Percentiles rank a stretch among this genome's conserved stretches.
Evolutionary conservation across 2,888 invertebrate genomes (phyloP).

Genomic region (Stenodema calcarata): DNA sequence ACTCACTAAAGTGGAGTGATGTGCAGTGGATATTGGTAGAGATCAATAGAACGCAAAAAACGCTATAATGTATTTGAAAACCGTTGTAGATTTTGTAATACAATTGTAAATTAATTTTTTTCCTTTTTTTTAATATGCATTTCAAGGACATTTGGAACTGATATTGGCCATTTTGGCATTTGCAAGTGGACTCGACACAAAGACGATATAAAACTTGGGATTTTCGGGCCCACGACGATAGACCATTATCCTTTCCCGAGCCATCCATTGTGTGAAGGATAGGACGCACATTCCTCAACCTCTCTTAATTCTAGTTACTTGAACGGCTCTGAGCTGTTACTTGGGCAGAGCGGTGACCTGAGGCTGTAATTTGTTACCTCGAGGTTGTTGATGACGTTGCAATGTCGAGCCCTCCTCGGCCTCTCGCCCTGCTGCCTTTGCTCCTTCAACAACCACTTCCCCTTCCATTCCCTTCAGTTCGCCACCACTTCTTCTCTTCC

Average conservation of each 20-base stretch:
- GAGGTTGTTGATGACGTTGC: slow-evolving; percentile 33
- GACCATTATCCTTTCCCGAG: background rate
- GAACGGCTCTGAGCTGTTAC: slow-evolving; percentile 38
- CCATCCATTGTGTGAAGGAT: background rate
- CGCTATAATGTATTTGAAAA: too few species aligned
- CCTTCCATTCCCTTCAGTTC: background rate
- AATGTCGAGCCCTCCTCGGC: background rate
- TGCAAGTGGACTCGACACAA: too few species aligned
- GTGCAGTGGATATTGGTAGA: too few species aligned
- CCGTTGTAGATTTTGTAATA: too few species aligned
- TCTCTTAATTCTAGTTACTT: slow-evolving; percentile 37
- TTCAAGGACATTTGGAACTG: too few species aligned
- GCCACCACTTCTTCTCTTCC: background rate
- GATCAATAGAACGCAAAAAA: too few species aligned
- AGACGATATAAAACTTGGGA: too few species aligned
- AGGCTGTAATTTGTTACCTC: slow-evolving; percentile 33
- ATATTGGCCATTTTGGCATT: too few species aligned
- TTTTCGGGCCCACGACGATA: too few species aligned
- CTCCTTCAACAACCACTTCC: slow-evolving; percentile 14
- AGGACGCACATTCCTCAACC: background rate
- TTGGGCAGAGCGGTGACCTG: slow-evolving; percentile 29
- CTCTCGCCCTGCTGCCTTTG: background rate
- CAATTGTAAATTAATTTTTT: too few species aligned
- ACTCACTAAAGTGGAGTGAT: too few species aligned
- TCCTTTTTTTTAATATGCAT: too few species aligned